Percentiles rank a stretch among this genome's conserved stretches.
phyloP scores from a whole-genome alignment of 2,113 vertebrate species.

The Poecile atricapillus region DNA sequence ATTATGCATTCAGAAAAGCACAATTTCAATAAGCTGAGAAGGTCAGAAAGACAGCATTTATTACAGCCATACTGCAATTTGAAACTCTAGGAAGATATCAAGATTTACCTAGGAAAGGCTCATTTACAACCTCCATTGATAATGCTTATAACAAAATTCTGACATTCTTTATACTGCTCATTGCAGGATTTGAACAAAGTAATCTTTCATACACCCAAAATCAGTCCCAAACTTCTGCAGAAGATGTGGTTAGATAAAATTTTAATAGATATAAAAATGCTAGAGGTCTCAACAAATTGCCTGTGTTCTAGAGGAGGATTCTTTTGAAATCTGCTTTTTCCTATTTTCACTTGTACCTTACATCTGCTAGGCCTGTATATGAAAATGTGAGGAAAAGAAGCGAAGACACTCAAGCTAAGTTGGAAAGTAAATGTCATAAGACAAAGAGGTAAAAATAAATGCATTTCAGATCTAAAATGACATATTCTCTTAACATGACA shows the following conservation, averaged over 20 bases:
- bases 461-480: background rate
- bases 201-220: background rate
- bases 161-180: background rate
- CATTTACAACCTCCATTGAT: background rate
- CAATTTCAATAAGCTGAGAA: background rate
- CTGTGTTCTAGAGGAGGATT: background rate
- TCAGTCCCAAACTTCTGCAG: background rate
- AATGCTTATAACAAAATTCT: background rate
- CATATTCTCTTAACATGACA: background rate
- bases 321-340: background rate
- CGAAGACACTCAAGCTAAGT: background rate
- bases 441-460: conserved; percentile 31
- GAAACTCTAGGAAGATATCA: background rate
- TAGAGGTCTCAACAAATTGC: background rate
- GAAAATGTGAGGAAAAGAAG: background rate
- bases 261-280: background rate
- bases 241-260: background rate
- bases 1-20: background rate
- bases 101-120: background rate
- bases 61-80: background rate
- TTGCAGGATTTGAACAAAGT: background rate
- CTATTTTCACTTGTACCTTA: background rate
- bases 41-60: background rate
- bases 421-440: background rate
- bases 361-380: background rate